Evolutionary conservation across 2,113 vertebrate species (phyloP).

Genomic region (Tonatia bakeri): DNA sequence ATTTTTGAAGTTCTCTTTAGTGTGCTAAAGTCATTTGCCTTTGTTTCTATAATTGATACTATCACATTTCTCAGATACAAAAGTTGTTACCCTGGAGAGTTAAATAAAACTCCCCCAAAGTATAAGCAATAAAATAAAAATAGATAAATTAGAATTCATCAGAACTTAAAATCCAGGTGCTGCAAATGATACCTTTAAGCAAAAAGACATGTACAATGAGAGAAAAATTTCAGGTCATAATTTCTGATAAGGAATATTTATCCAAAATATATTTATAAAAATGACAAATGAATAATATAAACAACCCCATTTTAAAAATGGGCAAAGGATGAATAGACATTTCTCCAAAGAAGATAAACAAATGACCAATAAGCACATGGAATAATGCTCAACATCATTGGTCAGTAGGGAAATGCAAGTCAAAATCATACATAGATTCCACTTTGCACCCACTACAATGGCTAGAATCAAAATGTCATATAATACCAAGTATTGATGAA

Average conservation of each 20-base stretch:
- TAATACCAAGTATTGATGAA: neutral
- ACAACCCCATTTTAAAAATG: neutral
- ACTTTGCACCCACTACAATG: neutral
- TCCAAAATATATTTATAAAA: neutral
- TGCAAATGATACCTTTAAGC: neutral
- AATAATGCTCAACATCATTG: neutral
- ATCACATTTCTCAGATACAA: neutral
- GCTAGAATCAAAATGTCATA: neutral
- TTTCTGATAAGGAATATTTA: neutral
- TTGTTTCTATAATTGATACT: neutral
- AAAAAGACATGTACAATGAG: neutral
- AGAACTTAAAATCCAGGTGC: neutral
- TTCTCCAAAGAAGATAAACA: neutral
- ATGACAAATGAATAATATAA: neutral
- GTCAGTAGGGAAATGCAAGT: neutral
- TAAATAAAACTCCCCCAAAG: neutral
- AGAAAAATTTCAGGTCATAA: neutral
- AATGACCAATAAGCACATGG: neutral
- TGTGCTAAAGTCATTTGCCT: constrained; percentile 26
- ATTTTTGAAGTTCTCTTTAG: constrained; percentile 15
- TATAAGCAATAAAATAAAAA: constrained; percentile 14
- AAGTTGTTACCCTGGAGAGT: neutral
- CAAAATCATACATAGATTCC: neutral
- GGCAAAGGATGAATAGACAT: neutral
- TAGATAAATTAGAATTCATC: neutral